Base-by-base conservation (phyloP, 2,888 invertebrate species). In the Brenthis ino region DNA sequence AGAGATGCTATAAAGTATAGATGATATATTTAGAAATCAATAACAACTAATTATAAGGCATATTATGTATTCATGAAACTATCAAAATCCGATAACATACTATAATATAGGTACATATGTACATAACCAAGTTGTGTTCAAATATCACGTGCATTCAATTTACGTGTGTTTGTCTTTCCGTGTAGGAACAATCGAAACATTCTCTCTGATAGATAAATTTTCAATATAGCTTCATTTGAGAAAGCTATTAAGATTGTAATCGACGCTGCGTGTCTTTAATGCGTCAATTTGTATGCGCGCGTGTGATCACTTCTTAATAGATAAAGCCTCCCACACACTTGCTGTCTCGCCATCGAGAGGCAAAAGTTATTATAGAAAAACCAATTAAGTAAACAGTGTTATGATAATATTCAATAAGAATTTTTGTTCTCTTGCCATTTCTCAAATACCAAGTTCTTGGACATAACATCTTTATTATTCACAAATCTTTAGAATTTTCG, bases 221-320 rank as follows among this genome's bases (percentile, higher is more conserved):
- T 81, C 81, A 82, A 85, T 85, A 88, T 79, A 83, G 82, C 87
- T 87, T 87, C 83, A 87, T 89, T 83, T 79, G 82, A 79, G 81
- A 80, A 81, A 80, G 80, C 84, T 77, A 84, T 86, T 85, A 81
- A 85, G 86, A 86, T 86, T 77, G 79, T 81, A 82, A 86, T 88
- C 85, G 80, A 64, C 75, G 75, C 76, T 71, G 79, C 77, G 78
- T 80, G 81, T 77, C 78, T 80, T 69, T 87, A 89, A 88, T 88
- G 81, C 80, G 79, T 82, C 88, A 81, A 88, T 89, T 87, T 85
- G 86, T 88, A 89, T 88, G 88, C 89, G 84, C 80, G 81, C 83
- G 84, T 84, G 85, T 84, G 88, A 83, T 81, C 83, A 75, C 79
- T 76, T 76, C 83, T 72, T 80, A 79, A 81, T 78, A 83, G 85